Base-by-base conservation (phyloP, 2,888 invertebrate genomes). In the Campoplex capitator region DNA sequence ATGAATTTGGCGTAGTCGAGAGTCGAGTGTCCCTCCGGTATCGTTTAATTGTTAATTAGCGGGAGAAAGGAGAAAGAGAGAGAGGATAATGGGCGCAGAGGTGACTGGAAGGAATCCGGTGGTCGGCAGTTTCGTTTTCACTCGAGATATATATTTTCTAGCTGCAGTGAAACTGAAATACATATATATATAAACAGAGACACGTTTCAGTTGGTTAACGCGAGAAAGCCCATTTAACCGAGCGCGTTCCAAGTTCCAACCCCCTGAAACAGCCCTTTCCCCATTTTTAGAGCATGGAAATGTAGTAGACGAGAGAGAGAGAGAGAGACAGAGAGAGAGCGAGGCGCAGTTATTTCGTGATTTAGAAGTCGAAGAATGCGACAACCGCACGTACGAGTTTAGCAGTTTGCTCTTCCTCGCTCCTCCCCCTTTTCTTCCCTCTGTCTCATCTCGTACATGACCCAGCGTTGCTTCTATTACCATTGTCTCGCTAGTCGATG, bases 31-130 rank as follows among this genome's bases (percentile, higher is more conserved):
- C 78, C 65, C 81, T 28, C n/a, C 56, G 79, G 62, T 70, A 79
- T 65, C 83, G 71, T 83, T 87, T 89, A 86, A 89, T 90, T 85
- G 90, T 89, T 92, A 91, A 92, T 92, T 91, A 91, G 88, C 85
- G 70, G 83, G 84, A 73, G 67, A 75, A 81, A 81, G 80, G 32
- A 77, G 83, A 13, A 83, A 70, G 78, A 70, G 76, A 23, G 23
- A 80, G 78, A 54, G 84, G 82, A 87, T 87, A 87, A 87, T 87
- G 84, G 74, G 75, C 79, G 84, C 84, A 71, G 67, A 56, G 70
- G 88, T 83, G 79, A 88, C 89, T 89, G 80, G 83, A 87, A 89
- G 89, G 90, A 88, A 88, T 89, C 88, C 85, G 84, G 68, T 68
- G 74, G 78, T 83, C 85, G 85, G 86, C 54, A 80, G 76, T 88